A percentile compares a stretch with the other conserved stretches of the same genome.
These are phyloP conservation scores for Theocolax elegans DNA, from an alignment of 1,140 invertebrate species.

Conservation along the genomic window DNA sequence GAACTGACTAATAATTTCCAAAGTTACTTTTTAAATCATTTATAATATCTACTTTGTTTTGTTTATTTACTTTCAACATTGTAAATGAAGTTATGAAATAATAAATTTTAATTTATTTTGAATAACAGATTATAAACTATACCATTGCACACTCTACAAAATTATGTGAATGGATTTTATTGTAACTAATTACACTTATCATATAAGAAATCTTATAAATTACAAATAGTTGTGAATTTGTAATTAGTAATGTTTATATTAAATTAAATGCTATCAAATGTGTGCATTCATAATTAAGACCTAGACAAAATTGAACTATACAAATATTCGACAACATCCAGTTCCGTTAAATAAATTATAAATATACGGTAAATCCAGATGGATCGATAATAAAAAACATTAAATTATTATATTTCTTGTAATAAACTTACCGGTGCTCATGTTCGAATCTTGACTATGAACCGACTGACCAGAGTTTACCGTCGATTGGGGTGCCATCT, in stretches of 20 bases:
- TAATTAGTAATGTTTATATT: too few relatives aligned
- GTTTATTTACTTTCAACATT: too few relatives aligned
- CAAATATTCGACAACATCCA: constrained; percentile 16
- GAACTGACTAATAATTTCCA: constrained; percentile 15
- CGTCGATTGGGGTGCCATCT: constrained; percentile 92
- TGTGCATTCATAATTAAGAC: not conserved
- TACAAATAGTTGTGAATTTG: not conserved
- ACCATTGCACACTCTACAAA: not conserved
- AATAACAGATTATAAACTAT: too few relatives aligned
- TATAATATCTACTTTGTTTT: too few relatives aligned
- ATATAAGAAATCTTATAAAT: not conserved
- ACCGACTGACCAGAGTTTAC: constrained; percentile 86
- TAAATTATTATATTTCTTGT: not conserved
- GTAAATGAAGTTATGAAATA: too few relatives aligned
- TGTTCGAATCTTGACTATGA: constrained; percentile 95
- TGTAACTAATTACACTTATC: too few relatives aligned
- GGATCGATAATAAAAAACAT: constrained; percentile 8
- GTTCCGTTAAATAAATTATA: constrained; percentile 28
- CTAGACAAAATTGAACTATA: not conserved
- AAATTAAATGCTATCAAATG: not conserved
- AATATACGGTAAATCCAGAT: constrained; percentile 38
- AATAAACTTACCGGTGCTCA: constrained; percentile 82
- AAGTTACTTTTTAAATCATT: not conserved
- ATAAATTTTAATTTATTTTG: constrained; percentile 7
- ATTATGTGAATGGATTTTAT: not conserved